A percentile compares a stretch with the other conserved stretches of the same genome.
These are phyloP conservation scores for Leptonema lineaticorne DNA, from an alignment of 1,140 invertebrate genomes.

Conservation along the genomic window DNA sequence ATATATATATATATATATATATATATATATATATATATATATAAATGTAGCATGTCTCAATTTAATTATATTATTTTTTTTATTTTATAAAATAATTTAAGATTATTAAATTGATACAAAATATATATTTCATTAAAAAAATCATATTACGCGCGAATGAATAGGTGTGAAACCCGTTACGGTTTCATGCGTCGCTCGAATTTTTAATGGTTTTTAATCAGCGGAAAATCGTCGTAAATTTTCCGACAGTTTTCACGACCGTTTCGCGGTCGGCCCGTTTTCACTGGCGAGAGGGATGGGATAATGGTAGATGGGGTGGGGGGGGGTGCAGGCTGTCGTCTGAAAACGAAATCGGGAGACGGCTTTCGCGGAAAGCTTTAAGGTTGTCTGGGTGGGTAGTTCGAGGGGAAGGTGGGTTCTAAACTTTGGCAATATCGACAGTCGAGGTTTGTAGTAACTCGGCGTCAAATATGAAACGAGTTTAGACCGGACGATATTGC, in stretches of 20 bases:
- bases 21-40: no score
- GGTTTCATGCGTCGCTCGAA: not conserved
- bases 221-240: conserved; percentile 5
- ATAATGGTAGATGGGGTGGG: no score
- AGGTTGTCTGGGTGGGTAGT: no score
- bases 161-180: not conserved
- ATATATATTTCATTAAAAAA: no score
- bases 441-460: conserved; percentile 5
- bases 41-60: no score
- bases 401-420: no score
- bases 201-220: conserved; percentile 4
- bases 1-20: no score
- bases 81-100: no score
- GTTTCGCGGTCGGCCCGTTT: not conserved
- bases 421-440: conserved; percentile 26
- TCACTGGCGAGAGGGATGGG: not conserved
- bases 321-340: not conserved
- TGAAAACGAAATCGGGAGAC: not conserved
- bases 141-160: no score
- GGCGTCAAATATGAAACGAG: conserved; percentile 35
- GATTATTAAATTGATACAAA: no score
- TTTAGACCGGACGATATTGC: conserved; percentile 25
- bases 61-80: no score
- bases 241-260: conserved; percentile 1
- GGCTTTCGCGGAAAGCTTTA: conserved; percentile 10